phyloP scores from a whole-genome alignment of 2,113 vertebrate genomes.

The Poicephalus meyeri region DNA sequence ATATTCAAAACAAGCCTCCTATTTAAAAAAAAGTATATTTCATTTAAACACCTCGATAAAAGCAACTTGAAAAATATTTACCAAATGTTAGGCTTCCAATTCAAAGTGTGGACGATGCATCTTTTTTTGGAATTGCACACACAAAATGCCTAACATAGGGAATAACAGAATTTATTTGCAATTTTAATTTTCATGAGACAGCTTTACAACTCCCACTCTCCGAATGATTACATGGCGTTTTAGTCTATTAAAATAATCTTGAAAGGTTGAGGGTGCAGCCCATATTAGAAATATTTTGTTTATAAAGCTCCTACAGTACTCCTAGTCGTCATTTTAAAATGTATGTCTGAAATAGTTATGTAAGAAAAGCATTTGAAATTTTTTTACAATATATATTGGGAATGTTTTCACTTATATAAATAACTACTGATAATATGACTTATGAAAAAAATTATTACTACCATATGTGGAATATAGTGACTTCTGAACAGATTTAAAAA shows the following conservation, averaged over 20 bases:
- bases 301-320: constrained; percentile 71
- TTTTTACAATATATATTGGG: constrained; percentile 83
- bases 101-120: constrained; percentile 50
- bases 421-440: constrained; percentile 84
- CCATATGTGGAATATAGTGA: constrained; percentile 83
- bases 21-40: not conserved
- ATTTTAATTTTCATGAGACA: constrained; percentile 74
- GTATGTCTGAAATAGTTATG: constrained; percentile 82
- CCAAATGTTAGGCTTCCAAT: constrained; percentile 40
- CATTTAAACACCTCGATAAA: not conserved
- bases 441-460: constrained; percentile 80
- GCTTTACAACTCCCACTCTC: constrained; percentile 71
- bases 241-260: constrained; percentile 70
- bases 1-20: constrained; percentile 19
- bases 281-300: constrained; percentile 72
- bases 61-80: constrained; percentile 7
- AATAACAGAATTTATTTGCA: constrained; percentile 73
- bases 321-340: constrained; percentile 78
- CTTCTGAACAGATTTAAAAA: constrained; percentile 76
- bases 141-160: constrained; percentile 68
- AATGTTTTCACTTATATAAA: constrained; percentile 87
- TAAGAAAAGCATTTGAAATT: constrained; percentile 79
- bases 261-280: constrained; percentile 68
- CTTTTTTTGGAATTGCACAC: constrained; percentile 74
- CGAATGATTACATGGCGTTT: constrained; percentile 69